Percentiles rank a stretch among this genome's conserved stretches.
phyloP scores from a whole-genome alignment of 1,140 invertebrate species.

The Coptotermes formosanus region DNA sequence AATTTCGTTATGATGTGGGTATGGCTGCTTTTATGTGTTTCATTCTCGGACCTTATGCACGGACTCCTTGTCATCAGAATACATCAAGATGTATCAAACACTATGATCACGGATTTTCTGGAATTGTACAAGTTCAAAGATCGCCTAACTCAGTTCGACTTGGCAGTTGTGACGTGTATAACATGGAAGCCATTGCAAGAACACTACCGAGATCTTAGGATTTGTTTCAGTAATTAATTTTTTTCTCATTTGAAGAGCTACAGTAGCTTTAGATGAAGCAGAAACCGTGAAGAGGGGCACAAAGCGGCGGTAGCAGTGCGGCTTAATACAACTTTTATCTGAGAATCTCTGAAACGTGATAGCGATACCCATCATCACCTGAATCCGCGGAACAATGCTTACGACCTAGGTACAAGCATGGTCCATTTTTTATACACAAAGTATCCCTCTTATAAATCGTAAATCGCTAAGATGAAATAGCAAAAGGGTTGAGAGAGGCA shows the following conservation, averaged over 20 bases:
- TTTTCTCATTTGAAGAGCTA: background rate
- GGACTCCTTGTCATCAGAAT: background rate
- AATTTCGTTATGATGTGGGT: background rate
- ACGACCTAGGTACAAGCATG: background rate
- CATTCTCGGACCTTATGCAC: background rate
- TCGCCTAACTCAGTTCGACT: background rate
- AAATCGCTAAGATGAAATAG: background rate
- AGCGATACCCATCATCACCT: conserved; percentile 29
- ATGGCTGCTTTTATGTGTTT: background rate
- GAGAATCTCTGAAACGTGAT: conserved; percentile 29
- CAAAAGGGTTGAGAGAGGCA: background rate
- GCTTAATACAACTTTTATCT: conserved; percentile 22
- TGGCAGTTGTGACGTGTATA: background rate
- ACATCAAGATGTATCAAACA: background rate
- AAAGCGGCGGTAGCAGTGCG: background rate
- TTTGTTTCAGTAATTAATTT: background rate
- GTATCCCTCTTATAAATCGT: background rate
- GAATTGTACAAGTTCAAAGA: background rate
- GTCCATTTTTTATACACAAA: background rate
- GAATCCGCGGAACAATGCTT: conserved; percentile 22
- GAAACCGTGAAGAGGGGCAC: background rate
- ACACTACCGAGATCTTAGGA: background rate
- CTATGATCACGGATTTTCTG: background rate
- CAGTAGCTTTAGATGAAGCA: background rate
- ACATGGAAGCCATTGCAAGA: background rate